Evolutionary conservation across 2,888 invertebrate genomes (phyloP).

Genomic region (Limnephilus auricula): DNA sequence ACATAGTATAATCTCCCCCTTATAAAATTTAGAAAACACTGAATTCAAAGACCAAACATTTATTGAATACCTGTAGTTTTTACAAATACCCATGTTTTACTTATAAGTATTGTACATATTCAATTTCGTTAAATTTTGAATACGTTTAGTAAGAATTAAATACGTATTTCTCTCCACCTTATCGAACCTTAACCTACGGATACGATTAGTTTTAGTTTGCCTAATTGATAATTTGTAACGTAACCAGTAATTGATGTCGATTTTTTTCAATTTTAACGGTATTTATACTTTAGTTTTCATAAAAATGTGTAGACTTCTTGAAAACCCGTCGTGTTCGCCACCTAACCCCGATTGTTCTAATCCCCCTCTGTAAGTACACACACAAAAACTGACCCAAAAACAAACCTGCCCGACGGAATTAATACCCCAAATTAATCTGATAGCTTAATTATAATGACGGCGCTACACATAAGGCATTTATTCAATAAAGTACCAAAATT

Average conservation of each 20-base stretch:
- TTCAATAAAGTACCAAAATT: conserved; percentile 49
- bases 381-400: conserved; percentile 47
- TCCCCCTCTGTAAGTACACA: neutral
- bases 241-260: neutral
- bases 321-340: neutral
- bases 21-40: no score
- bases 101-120: no score
- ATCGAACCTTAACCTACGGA: no score
- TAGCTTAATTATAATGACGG: conserved; percentile 54
- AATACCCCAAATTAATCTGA: conserved; percentile 50
- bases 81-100: no score
- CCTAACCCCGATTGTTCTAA: neutral
- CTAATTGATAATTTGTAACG: no score
- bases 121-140: no score
- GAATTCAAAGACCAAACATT: no score
- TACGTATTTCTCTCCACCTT: no score
- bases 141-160: no score
- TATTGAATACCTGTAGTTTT: no score
- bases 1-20: no score
- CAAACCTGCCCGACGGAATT: conserved; percentile 30
- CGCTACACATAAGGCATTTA: conserved; percentile 42
- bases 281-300: neutral
- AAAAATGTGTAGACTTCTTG: neutral
- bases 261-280: neutral
- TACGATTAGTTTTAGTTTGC: no score